Base-by-base conservation (phyloP, 2,113 vertebrate genomes). In the Sylvietta virens region DNA sequence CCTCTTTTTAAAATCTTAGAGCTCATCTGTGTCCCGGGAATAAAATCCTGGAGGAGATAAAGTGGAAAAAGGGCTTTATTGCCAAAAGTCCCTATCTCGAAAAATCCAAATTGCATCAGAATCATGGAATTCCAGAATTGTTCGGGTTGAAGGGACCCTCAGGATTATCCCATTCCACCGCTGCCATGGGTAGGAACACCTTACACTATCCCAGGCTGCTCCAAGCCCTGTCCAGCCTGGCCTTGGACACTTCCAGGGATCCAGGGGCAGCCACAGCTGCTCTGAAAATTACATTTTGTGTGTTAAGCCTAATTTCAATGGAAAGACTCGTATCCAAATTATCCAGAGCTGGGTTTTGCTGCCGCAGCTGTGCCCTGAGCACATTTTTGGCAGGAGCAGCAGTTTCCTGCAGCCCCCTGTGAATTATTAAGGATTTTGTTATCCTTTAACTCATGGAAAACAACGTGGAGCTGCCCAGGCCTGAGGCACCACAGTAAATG, bases 371-470 rank as follows among this genome's bases (percentile, higher is more conserved):
- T 7, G 39, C 83, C 81, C 19, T 4, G 65, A 91, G 62, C 65
- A 23, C 64, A 48, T 7, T 65, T 26, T 10, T 76, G 87, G 87
- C 81, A 67, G 66, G 24, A 73, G 37, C 81, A 50, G 88, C 14
- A 1, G 62, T 33, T 86, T 57, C 71, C 42, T 7, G 58, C 86
- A 48, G 20, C 60, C 42, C 79, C 8, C 50, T 60, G 90, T 86
- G 42, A 95, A 83, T 80, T 30, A 86, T 88, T 65, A 77, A 3
- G 5, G 2, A 35, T 19, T 93, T 31, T 44, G 94, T 97, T 92
- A 93, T 30, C 60, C 67, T 95, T 95, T 94, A 94, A 95, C 96
- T 81, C 28, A 1, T 17, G 76, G 20, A 50, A 64, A 91, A 65
- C 88, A 86, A 79, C 5, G 3, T 11, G 17, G 2, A 53, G 71